A percentile compares a stretch with the other conserved stretches of the same genome.
Evolutionary conservation across 2,797 vertebrate species (phyloP).

Genomic region (Pantherophis alleghaniensis): DNA sequence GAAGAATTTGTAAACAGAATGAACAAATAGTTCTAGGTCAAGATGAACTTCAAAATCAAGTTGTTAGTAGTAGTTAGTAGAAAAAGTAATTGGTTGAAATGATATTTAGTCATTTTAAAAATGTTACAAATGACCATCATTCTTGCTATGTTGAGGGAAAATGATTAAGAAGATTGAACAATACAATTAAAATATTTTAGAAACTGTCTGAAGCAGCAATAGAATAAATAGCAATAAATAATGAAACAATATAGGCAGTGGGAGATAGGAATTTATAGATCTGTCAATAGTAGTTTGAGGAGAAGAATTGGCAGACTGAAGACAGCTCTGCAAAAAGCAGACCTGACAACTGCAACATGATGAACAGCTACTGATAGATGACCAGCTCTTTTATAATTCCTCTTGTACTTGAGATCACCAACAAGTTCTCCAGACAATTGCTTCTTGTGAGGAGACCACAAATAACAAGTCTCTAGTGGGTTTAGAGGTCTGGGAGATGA

Average conservation of each 20-base stretch:
- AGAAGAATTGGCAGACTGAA: neutral
- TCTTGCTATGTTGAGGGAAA: too few relatives aligned
- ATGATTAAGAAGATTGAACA: neutral
- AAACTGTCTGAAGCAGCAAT: neutral
- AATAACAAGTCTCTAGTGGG: neutral
- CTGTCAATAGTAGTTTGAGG: neutral
- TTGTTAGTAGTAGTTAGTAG: too few relatives aligned
- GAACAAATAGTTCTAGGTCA: neutral
- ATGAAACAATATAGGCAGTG: neutral
- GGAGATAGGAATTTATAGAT: neutral
- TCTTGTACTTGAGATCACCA: neutral
- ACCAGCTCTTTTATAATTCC: neutral
- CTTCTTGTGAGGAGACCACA: neutral
- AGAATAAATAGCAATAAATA: neutral
- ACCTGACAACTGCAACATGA: neutral
- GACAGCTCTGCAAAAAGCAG: neutral
- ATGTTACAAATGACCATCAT: neutral
- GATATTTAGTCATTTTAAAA: neutral
- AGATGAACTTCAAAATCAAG: neutral
- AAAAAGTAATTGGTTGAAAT: neutral
- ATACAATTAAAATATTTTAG: neutral
- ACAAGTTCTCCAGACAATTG: neutral
- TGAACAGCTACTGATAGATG: neutral
- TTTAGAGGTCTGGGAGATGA: neutral
- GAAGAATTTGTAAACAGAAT: neutral